Evolutionary conservation across 2,797 vertebrate species (phyloP), one percentile per base, ranked within the genome.

Genomic region (Anisognathus igniventris): DNA sequence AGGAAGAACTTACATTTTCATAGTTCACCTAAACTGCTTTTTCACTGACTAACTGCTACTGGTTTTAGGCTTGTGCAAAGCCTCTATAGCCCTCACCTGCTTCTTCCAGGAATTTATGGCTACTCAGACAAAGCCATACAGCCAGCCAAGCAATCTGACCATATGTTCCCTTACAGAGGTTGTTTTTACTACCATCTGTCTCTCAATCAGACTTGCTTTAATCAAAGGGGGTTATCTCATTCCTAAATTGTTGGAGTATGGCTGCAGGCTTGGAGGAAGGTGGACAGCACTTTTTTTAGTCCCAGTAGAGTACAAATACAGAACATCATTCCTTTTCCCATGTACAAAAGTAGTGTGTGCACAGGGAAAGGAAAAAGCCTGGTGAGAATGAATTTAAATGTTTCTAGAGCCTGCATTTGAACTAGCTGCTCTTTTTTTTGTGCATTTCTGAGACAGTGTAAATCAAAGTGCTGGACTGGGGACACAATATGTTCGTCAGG

Each of bases 321-420:
- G 22, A 28, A 6, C 25, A n/a, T 54, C 25, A 33, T 20, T 66
- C 7, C 25, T 79, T 16, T 28, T 28, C 12, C 13, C 6, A 4
- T 6, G 7, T 20, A 16, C n/a, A 86, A 78, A 81, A 64, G 28
- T 4, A 23, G 12, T 4, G 18, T 20, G 28, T 33, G 18, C 10
- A 25, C 0, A 3, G 28, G 12, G 1, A 3, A 10, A 44, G 15
- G 42, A 16, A 33, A 27, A 28, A 3, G 2, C 12, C 24, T 88
- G 19, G 6, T 56, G 21, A 87, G 20, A 73, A 53, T 19, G 16
- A 92, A 87, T 6, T 13, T 30, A 37, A 53, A 19, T 56, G 10
- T 74, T 86, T 90, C 73, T 44, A 72, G 28, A 91, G 39, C 6
- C 10, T 53, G 18, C 25, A 57, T 50, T 61, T 78, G 28, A 72